These are phyloP conservation scores for Stegodyphus mimosarum DNA, from an alignment of 1,140 invertebrate species.

Conservation along the genomic window DNA sequence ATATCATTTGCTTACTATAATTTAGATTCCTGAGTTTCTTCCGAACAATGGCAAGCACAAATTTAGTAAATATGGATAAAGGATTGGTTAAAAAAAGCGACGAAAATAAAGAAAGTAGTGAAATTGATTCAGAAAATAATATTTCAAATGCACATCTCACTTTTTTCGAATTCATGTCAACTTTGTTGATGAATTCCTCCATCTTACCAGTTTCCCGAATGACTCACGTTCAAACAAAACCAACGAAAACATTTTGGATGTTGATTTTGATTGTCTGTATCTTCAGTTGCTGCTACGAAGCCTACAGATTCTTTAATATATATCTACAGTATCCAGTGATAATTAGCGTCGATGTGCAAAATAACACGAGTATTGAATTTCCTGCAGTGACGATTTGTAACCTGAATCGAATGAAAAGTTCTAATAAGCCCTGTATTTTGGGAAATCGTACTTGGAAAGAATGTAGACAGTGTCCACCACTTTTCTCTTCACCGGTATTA, in stretches of 20 bases:
- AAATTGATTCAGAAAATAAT: no score
- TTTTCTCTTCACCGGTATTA: neutral
- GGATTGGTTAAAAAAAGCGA: no score
- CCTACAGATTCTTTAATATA: neutral
- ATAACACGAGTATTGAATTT: neutral
- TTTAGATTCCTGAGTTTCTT: no score
- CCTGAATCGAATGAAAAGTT: neutral
- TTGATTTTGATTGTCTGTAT: neutral
- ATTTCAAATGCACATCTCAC: no score
- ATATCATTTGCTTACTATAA: no score
- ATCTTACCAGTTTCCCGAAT: no score
- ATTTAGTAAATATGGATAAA: no score
- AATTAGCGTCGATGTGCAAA: neutral
- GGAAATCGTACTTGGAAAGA: neutral
- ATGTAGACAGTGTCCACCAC: neutral
- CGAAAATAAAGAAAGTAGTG: no score
- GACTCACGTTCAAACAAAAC: no score
- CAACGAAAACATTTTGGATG: neutral
- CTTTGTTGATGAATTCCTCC: no score
- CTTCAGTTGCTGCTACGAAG: neutral
- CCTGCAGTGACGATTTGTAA: conserved; percentile 23
- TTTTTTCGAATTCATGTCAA: no score
- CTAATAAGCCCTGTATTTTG: neutral
- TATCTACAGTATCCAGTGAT: neutral
- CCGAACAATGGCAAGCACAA: no score